Conservation (phyloP, 2,113 vertebrate species). For the Panthera uncia region DNA sequence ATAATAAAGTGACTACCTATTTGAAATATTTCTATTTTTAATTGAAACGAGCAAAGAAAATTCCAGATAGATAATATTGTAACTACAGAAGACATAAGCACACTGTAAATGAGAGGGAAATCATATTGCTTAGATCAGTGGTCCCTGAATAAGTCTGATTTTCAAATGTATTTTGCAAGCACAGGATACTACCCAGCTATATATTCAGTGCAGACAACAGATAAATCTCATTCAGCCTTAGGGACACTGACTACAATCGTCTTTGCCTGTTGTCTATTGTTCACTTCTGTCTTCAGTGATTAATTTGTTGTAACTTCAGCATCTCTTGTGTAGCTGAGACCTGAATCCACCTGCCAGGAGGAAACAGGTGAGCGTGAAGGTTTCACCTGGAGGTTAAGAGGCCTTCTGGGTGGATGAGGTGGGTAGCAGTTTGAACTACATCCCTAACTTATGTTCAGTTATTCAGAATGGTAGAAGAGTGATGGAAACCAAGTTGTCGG, state of each 20-base stretch:
- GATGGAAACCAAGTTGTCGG: not conserved
- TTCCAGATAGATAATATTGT: not conserved
- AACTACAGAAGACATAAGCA: not conserved
- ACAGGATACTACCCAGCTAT: not conserved
- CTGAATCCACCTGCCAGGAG: not conserved
- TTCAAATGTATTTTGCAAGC: not conserved
- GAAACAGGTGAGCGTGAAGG: not conserved
- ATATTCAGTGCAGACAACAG: not conserved
- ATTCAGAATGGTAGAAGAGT: not conserved
- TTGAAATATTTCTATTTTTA: not conserved
- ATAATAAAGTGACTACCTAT: not conserved
- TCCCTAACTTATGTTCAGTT: not conserved
- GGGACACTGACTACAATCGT: not conserved
- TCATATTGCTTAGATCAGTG: not conserved
- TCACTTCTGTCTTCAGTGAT: not conserved
- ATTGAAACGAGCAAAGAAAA: constrained; percentile 9
- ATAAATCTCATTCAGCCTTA: not conserved
- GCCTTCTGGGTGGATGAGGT: no score
- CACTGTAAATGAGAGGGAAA: not conserved
- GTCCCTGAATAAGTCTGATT: constrained; percentile 1
- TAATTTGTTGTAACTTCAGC: not conserved
- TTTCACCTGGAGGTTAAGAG: not conserved
- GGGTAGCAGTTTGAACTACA: not conserved
- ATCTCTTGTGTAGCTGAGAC: not conserved
- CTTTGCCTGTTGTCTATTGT: not conserved